phyloP scores from a whole-genome alignment of 2,113 vertebrate genomes.

The Cyprinodon brontotheroides region DNA sequence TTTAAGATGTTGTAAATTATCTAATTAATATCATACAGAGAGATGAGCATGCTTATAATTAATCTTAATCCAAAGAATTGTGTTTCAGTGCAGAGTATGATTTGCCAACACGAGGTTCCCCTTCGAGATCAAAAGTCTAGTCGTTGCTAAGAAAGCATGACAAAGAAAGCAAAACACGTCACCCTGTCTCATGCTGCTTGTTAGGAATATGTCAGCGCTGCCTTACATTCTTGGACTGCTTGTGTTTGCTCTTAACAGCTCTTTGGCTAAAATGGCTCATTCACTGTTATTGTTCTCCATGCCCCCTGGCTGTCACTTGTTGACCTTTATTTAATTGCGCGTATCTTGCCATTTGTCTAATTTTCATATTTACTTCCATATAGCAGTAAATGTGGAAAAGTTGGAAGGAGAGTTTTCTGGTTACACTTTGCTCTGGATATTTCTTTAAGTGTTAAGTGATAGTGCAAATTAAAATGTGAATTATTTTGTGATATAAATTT shows the following conservation, averaged over 20 bases:
- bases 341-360: slow-evolving; percentile 3
- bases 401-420: not conserved
- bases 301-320: slow-evolving; percentile 28
- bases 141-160: slow-evolving; percentile 63
- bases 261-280: slow-evolving; percentile 46
- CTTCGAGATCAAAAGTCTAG: slow-evolving; percentile 67
- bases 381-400: slow-evolving; percentile 14
- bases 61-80: slow-evolving; percentile 35
- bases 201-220: slow-evolving; percentile 60
- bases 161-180: slow-evolving; percentile 60
- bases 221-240: slow-evolving; percentile 47
- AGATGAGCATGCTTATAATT: slow-evolving; percentile 35
- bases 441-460: slow-evolving; percentile 14
- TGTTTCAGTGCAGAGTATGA: slow-evolving; percentile 33
- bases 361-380: slow-evolving; percentile 24
- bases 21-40: slow-evolving; percentile 11
- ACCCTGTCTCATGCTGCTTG: slow-evolving; percentile 41
- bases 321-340: slow-evolving; percentile 5
- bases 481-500: slow-evolving; percentile 8
- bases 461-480: slow-evolving; percentile 10
- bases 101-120: slow-evolving; percentile 43
- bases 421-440: not conserved
- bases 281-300: slow-evolving; percentile 20
- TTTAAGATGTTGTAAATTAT: slow-evolving; percentile 17
- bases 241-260: slow-evolving; percentile 53